Evolutionary conservation across 2,113 vertebrate genomes (phyloP), one percentile per base, ranked within the genome.

Genomic region (Elgaria multicarinata): DNA sequence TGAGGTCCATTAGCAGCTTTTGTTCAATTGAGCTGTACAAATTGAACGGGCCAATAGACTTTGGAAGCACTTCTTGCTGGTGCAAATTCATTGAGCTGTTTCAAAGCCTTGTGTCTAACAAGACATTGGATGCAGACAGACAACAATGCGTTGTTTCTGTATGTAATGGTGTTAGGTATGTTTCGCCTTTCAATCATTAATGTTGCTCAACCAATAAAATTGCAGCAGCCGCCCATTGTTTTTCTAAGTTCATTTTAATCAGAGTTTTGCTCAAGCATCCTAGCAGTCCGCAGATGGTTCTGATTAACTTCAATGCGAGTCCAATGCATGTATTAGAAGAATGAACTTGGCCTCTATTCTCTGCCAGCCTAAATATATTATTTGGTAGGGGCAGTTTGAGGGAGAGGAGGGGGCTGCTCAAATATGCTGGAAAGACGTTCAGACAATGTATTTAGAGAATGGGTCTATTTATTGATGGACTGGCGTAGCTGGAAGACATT

Each of bases 401-500:
- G 71, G 0, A 0, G 79, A 91, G 0, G 82, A 90, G 0, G 31
- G 58, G 42, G 44, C 28, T 78, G 79, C 89, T 92, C 50, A 14
- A 36, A 78, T 92, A 72, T 90, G 69, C 67, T 95, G 93, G 87
- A 93, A 95, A 88, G 71, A 91, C 90, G 94, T 88, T 90, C 33
- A 16, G 22, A 77, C 77, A 50, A 93, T 42, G 69, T 84, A 85
- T 94, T 91, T 86, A 85, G 13, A 82, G 92, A 93, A 62, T 83
- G 66, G 91, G 75, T 85, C 92, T 95, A 89, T 85, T 93, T 96
- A 93, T 91, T 93, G 90, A 91, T 93, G 91, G 82, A 88, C 87
- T 86, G n/a, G 36, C 50, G 67, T 80, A 88, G 92, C 92, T 69
- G 85, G 92, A 94, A 90, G 66, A 91, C 81, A 28, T 90, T 91